Base-by-base conservation (phyloP, 2,888 invertebrate species). In the Mythimna loreyi region DNA sequence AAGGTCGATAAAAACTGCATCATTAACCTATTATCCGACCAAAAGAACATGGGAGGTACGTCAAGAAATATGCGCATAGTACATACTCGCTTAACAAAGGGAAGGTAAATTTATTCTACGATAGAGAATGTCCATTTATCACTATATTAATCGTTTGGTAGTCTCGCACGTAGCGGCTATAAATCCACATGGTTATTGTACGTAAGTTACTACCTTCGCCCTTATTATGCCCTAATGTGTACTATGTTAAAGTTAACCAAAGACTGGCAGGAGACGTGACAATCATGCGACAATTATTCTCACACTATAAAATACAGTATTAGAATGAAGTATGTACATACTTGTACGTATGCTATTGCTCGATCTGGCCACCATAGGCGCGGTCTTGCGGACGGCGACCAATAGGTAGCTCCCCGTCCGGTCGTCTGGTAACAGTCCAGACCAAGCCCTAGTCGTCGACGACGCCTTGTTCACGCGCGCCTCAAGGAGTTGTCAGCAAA, bases 121-220 rank as follows among this genome's bases (percentile, higher is more conserved):
- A 61, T 75, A 53, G 60, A 67, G 68, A 75, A 75, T 79, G 75
- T 61, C 57, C 60, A 75, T 75, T 75, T 67, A 79, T 75, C 80
- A 75, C 68, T 53, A 43, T 58, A 75, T 79, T 75, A 75, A 75
- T 75, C 80, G 80, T 62, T 75, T 45, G 36, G 58, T 62, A 58
- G 75, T 58, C 74, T 53, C 68, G 67, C 79, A 75, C 80, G 75
- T 80, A 62, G 30, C 40, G 45, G 25, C 75, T 30, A 79, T 75
- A 75, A 75, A 75, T 80, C 57, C 61, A n/a, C 25, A n/a, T 73
- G 50, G 79, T 73, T 60, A 75, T 67, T 79, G 56, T 61, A 66
- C 47, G 47, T 43, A 55, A 33, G 55, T 33, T 55, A 49, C 23
- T 49, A 78, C 53, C 45, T 79, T 25, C 45, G 49, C 28, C 56